These are phyloP conservation scores for Yponomeuta cagnagella DNA, from an alignment of 2,888 invertebrate species.

Conservation along the genomic window DNA sequence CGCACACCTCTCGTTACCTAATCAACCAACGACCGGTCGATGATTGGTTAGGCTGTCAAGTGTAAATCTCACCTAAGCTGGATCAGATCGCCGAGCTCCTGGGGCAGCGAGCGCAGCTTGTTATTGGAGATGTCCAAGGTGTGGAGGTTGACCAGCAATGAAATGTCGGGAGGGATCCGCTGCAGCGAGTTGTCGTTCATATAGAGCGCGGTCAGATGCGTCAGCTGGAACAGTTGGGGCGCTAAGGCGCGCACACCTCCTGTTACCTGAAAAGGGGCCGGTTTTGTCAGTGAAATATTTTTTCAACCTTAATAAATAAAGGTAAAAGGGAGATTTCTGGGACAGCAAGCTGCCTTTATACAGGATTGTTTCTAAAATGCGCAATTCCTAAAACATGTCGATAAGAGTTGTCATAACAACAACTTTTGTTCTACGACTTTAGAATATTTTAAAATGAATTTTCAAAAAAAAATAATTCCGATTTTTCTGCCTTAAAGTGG, in stretches of 20 bases:
- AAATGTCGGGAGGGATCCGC: conserved; percentile 94
- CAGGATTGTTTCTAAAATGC: too few species aligned
- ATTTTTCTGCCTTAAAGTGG: too few species aligned
- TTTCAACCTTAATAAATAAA: too few species aligned
- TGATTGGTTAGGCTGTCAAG: not conserved
- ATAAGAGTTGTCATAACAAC: too few species aligned
- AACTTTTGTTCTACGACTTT: too few species aligned
- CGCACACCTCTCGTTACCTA: conserved; percentile 93
- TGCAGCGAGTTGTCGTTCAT: conserved; percentile 96
- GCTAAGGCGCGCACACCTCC: conserved; percentile 97
- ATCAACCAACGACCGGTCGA: too few species aligned
- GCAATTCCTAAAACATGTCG: too few species aligned
- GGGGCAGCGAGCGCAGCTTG: conserved; percentile 94
- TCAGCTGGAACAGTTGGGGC: conserved; percentile 92
- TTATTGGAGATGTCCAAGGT: conserved; percentile 95
- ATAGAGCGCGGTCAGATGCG: conserved; percentile 95
- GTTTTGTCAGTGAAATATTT: not conserved
- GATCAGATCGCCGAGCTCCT: conserved; percentile 97
- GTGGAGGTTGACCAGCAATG: conserved; percentile 87
- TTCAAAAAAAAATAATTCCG: too few species aligned
- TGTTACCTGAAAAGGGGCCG: conserved; percentile 77
- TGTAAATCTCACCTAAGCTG: conserved; percentile 82
- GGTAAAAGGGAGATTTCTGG: too few species aligned
- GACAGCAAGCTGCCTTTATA: too few species aligned
- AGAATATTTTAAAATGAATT: too few species aligned